These are phyloP conservation scores for Sciurus vulgaris DNA, from an alignment of 2,797 vertebrate species.

Conservation along the genomic window DNA sequence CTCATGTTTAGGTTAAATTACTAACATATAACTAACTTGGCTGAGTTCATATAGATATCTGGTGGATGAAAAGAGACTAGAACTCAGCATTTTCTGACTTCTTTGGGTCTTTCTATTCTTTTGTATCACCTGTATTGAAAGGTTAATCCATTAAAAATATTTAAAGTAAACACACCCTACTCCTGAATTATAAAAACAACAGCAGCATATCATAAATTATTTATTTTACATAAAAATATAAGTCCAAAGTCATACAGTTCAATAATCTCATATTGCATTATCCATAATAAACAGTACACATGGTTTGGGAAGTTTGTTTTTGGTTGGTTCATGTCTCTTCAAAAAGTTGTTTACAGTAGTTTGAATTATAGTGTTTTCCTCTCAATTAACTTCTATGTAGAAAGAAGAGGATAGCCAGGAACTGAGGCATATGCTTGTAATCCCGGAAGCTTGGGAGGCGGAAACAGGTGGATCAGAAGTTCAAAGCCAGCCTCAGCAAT, in stretches of 20 bases:
- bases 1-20: background rate
- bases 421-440: too few species aligned
- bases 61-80: background rate
- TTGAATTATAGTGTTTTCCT: slow-evolving; percentile 15
- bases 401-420: background rate
- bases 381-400: background rate
- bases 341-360: slow-evolving; percentile 26
- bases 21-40: background rate
- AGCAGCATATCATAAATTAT: background rate
- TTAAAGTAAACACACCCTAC: background rate
- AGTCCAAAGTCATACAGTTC: background rate
- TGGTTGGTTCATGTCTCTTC: slow-evolving; percentile 11
- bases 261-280: slow-evolving; percentile 23
- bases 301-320: background rate
- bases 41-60: background rate
- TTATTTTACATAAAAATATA: background rate
- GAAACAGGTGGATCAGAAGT: too few species aligned
- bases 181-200: background rate
- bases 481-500: too few species aligned
- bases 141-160: background rate
- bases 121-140: background rate
- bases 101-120: background rate
- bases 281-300: background rate
- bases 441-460: too few species aligned
- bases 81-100: background rate